phyloP scores from a whole-genome alignment of 2,797 vertebrate species.

The Pipistrellus kuhlii region DNA sequence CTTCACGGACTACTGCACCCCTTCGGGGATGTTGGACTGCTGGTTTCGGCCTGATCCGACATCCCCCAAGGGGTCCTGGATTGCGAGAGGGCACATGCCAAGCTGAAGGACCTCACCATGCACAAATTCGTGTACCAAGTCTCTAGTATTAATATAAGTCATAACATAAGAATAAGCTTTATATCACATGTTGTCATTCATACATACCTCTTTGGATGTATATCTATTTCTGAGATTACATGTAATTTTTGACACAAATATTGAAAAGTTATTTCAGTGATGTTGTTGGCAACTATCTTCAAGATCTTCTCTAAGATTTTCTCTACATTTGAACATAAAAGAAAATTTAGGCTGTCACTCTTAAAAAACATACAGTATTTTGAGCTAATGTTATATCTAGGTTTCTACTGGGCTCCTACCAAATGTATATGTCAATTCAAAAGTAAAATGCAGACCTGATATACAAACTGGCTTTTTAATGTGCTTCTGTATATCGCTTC shows the following conservation, averaged over 20 bases:
- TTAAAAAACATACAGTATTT: conserved; percentile 46
- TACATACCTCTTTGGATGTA: conserved; percentile 65
- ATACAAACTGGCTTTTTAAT: conserved; percentile 37
- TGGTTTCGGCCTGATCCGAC: too few species aligned
- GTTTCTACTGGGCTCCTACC: conserved; percentile 32
- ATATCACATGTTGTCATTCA: not conserved
- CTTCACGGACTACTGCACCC: too few species aligned
- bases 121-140: too few species aligned
- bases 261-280: conserved; percentile 79
- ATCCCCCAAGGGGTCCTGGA: too few species aligned
- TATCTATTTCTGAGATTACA: not conserved
- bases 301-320: conserved; percentile 85
- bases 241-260: conserved; percentile 86
- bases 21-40: too few species aligned
- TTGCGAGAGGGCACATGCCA: too few species aligned
- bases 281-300: conserved; percentile 80
- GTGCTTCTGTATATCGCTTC: not conserved
- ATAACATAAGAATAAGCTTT: conserved; percentile 41
- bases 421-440: conserved; percentile 52
- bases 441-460: not conserved
- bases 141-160: not conserved
- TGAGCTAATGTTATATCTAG: conserved; percentile 42
- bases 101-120: too few species aligned
- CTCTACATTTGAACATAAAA: conserved; percentile 82
- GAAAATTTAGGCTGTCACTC: conserved; percentile 49